Evolutionary conservation across 1,140 invertebrate genomes (phyloP), one percentile per base, ranked within the genome.

Genomic region (Caenorhabditis remanei): DNA sequence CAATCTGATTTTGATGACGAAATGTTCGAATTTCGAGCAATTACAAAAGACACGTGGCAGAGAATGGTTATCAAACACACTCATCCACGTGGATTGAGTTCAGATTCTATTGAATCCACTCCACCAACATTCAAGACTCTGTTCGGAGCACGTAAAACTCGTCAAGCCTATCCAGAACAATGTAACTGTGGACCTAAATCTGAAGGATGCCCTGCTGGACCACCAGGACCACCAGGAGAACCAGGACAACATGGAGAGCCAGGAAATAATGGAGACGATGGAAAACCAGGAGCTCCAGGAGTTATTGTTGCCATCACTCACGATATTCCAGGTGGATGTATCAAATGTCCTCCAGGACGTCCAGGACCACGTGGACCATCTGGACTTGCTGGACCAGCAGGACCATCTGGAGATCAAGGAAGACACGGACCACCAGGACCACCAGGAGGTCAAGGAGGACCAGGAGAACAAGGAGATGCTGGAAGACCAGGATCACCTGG

Each of bases 271-370:
- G 85, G 85, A 85, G 67, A 75, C 32, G 85, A 85, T 79, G 85
- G 85, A 41, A 71, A 79, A n/a, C 50, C 85, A 19, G 85, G 85
- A 55, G 85, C 65, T 21, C 63, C 85, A 53, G 85, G 85, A 75
- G 85, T 85, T 19, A 67, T 85, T 71, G 85, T 85, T 58, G 85
- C 85, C 21, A 58, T 85, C 32, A 85, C 85, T 48, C 85, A 85
- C 46, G 63, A 85, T 53, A 85, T 85, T 85, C 85, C 85, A 32
- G 85, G 85, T 14, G 85, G 85, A 24, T 85, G 85, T 24, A 85
- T 85, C 24, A 85, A 75, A 48, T 85, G 85, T n/a, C 85, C 85
- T 43, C 63, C 85, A 53, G 85, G 85, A 46, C 85, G 63, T 55
- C 85, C 67, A 61, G 85, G 85, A 75, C 67, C 63, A 53, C 85